phyloP scores from a whole-genome alignment of 2,113 vertebrate genomes.

The Antechinus stuartii region DNA sequence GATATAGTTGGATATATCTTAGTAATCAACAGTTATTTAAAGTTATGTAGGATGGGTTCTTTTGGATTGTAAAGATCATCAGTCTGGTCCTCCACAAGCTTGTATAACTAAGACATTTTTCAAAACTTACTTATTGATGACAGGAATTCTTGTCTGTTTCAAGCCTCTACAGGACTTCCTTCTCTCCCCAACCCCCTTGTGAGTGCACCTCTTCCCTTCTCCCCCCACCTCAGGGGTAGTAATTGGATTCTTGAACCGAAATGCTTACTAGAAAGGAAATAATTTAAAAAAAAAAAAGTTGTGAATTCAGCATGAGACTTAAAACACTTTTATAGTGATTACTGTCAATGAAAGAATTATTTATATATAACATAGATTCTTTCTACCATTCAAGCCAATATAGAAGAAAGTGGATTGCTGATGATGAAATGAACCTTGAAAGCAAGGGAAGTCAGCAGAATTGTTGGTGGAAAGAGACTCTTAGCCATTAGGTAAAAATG shows the following conservation, averaged over 20 bases:
- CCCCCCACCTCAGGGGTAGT: neutral
- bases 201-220: too few species aligned
- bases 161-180: neutral
- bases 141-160: slow-evolving; percentile 9
- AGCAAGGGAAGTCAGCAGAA: slow-evolving; percentile 8
- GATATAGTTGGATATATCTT: neutral
- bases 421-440: slow-evolving; percentile 47
- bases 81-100: slow-evolving; percentile 25
- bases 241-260: slow-evolving; percentile 36
- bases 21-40: neutral
- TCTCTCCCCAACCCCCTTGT: slow-evolving; percentile 35
- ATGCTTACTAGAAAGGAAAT: slow-evolving; percentile 44
- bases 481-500: neutral
- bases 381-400: slow-evolving; percentile 14
- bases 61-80: neutral
- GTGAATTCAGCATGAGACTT: neutral
- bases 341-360: neutral
- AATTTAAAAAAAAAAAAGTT: slow-evolving; percentile 23
- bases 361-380: neutral
- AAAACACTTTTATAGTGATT: neutral
- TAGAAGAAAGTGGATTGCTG: neutral
- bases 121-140: neutral
- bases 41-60: neutral
- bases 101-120: neutral
- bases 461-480: slow-evolving; percentile 36